These are phyloP conservation scores for Leucophenga montana DNA, from an alignment of 2,888 invertebrate genomes.

Conservation along the genomic window DNA sequence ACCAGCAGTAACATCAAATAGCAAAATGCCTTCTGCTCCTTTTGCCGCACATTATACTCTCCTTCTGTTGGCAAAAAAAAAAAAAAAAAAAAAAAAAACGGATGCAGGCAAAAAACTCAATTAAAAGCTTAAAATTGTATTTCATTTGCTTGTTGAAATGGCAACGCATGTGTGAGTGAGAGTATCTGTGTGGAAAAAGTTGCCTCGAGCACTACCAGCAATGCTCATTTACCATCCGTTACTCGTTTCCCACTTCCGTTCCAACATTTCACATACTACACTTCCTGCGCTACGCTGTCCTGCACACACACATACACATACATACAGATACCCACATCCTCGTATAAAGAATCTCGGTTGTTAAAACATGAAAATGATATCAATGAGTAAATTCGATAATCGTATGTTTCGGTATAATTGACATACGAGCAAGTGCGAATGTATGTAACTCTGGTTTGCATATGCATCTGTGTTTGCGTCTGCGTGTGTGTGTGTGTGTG, in stretches of 20 bases:
- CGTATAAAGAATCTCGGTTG: conserved; percentile 26
- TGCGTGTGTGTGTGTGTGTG: background rate
- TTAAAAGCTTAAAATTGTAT: conserved; percentile 34
- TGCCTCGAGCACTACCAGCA: conserved; percentile 24
- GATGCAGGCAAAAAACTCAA: conserved; percentile 22
- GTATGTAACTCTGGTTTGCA: conserved; percentile 1
- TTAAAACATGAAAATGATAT: conserved; percentile 31
- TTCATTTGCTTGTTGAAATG: conserved; percentile 21
- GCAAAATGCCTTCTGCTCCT: conserved; percentile 8
- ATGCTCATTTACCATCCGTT: conserved; percentile 1
- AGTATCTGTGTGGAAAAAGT: background rate
- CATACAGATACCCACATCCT: background rate
- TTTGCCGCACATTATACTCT: no score
- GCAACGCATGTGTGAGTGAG: background rate
- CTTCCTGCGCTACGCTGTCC: no score
- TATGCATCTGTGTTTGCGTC: no score
- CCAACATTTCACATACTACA: conserved; percentile 1
- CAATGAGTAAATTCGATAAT: conserved; percentile 27
- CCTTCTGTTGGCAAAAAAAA: no score
- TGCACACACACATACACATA: background rate
- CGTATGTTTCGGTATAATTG: conserved; percentile 14
- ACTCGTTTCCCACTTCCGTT: no score
- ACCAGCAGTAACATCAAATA: background rate
- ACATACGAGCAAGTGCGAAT: background rate
- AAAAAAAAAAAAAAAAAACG: background rate